phyloP scores from a whole-genome alignment of 1,140 invertebrate genomes.

The Drosophila teissieri region DNA sequence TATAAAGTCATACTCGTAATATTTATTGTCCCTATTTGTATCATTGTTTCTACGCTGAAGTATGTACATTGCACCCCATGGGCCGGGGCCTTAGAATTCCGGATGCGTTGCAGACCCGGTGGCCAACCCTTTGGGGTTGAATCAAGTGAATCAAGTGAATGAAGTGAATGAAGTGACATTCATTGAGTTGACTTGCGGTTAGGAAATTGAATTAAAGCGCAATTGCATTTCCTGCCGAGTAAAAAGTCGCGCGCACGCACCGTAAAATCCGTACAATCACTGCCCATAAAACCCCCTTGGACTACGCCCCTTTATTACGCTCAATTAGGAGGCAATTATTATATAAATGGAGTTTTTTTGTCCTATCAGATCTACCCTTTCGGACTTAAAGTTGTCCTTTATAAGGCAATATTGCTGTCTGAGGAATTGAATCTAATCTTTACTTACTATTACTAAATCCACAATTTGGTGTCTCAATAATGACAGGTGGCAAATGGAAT shows the following conservation, averaged over 20 bases:
- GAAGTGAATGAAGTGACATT: constrained; percentile 18
- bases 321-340: constrained; percentile 43
- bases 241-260: background rate
- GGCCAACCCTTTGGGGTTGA: constrained; percentile 47
- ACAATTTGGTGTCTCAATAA: no score
- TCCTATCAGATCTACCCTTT: no score
- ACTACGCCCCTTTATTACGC: background rate
- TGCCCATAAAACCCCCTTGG: background rate
- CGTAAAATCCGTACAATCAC: background rate
- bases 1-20: no score
- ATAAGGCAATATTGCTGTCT: no score
- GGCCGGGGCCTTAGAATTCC: constrained; percentile 1
- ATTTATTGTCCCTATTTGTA: no score
- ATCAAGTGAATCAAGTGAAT: constrained; percentile 27
- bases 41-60: background rate
- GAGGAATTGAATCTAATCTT: no score
- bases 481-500: no score
- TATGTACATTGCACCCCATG: background rate
- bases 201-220: constrained; percentile 66
- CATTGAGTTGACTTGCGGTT: constrained; percentile 30
- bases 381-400: no score
- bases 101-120: constrained; percentile 22
- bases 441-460: no score
- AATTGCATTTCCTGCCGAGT: constrained; percentile 61
- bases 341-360: background rate